Evolutionary conservation across 2,797 vertebrate genomes (phyloP).

Genomic region (Synanceia verrucosa): DNA sequence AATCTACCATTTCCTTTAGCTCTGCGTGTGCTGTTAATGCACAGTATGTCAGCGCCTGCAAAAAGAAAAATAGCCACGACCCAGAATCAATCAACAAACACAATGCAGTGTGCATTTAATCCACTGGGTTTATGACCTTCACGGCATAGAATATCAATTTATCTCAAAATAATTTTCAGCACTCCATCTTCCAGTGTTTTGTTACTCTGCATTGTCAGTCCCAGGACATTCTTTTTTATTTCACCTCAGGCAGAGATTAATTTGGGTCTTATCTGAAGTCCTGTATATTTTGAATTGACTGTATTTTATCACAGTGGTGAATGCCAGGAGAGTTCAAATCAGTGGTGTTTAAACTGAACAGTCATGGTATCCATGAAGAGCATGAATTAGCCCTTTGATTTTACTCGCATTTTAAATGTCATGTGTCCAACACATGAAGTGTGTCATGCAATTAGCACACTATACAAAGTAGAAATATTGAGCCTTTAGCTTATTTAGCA

Average conservation of each 20-base stretch:
- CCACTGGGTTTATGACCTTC: conserved; percentile 61
- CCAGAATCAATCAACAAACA: conserved; percentile 64
- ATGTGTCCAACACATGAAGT: neutral
- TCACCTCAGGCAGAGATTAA: conserved; percentile 39
- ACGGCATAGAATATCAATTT: conserved; percentile 52
- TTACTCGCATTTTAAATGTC: neutral
- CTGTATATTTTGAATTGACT: conserved; percentile 10
- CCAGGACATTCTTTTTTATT: conserved; percentile 22
- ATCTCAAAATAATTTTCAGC: conserved; percentile 55
- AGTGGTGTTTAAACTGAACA: neutral
- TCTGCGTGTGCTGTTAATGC: conserved; percentile 33
- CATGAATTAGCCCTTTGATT: neutral
- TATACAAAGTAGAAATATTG: neutral
- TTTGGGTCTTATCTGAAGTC: conserved; percentile 7
- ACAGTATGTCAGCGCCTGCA: conserved; percentile 24
- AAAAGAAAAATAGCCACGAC: conserved; percentile 59
- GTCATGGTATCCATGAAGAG: neutral
- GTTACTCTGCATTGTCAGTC: conserved; percentile 30
- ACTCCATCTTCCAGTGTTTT: conserved; percentile 49
- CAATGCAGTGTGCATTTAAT: conserved; percentile 58
- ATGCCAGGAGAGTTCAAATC: neutral
- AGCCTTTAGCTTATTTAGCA: neutral
- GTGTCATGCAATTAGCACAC: neutral
- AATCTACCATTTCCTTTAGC: conserved; percentile 29
- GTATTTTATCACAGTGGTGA: neutral